Evolutionary conservation across 2,797 vertebrate species (phyloP).

Genomic region (Gymnopithys bicolor): DNA sequence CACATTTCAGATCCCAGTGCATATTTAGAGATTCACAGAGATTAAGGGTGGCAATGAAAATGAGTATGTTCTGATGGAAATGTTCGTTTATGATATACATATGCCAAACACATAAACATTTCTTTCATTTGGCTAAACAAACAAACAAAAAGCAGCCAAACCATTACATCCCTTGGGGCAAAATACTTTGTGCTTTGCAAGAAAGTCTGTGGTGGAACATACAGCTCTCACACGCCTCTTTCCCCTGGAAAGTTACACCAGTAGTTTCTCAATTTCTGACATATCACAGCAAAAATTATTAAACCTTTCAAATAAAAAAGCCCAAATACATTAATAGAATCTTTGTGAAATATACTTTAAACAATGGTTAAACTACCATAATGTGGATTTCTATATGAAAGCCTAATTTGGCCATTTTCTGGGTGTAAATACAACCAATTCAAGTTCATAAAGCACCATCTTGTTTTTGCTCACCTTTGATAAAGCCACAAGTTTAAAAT

Average conservation of each 20-base stretch:
- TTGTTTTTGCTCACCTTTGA: background rate
- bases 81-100: background rate
- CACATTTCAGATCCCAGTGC: background rate
- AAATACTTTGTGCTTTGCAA: background rate
- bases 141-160: background rate
- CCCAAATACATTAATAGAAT: background rate
- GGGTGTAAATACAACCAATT: background rate
- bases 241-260: background rate
- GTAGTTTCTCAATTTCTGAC: background rate
- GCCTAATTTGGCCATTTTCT: background rate
- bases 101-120: background rate
- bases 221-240: fast-evolving
- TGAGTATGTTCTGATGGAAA: background rate
- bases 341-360: background rate
- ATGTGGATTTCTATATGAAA: background rate
- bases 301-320: background rate
- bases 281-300: background rate
- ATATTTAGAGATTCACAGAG: background rate
- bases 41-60: background rate
- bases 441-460: background rate
- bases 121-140: background rate
- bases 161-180: background rate
- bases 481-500: background rate
- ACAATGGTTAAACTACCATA: background rate
- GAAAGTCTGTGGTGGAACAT: background rate